Evolutionary conservation across 2,797 vertebrate genomes (phyloP).

Genomic region (Acanthopagrus latus): DNA sequence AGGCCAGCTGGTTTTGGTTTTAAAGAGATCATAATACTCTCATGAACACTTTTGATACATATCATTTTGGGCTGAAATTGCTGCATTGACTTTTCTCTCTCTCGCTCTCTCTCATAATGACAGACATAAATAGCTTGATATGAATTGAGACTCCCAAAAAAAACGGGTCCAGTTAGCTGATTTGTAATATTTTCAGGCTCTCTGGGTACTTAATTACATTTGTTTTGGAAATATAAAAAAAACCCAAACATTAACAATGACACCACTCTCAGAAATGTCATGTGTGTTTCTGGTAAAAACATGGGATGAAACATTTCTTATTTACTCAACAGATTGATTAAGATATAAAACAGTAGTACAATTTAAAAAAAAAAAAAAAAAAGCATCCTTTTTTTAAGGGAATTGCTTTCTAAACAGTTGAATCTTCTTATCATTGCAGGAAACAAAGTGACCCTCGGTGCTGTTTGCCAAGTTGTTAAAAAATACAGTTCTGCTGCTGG

Average conservation of each 20-base stretch:
- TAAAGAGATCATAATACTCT: conserved; percentile 33
- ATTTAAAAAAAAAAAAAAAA: too few relatives aligned
- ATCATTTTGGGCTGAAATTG: conserved; percentile 14
- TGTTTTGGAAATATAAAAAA: background rate
- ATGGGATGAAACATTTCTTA: background rate
- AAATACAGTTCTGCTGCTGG: background rate
- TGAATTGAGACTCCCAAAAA: background rate
- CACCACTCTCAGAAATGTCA: conserved; percentile 3
- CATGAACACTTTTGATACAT: background rate
- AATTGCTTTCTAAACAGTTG: background rate
- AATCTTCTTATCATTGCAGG: background rate
- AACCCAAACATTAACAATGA: background rate
- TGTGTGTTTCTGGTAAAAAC: conserved; percentile 6
- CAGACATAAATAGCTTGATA: conserved; percentile 21
- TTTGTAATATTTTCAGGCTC: background rate
- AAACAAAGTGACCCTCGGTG: background rate
- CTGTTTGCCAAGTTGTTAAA: background rate
- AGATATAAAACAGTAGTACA: background rate
- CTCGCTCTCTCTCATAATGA: conserved; percentile 3
- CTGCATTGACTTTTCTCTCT: background rate
- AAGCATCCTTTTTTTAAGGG: background rate
- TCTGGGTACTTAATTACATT: background rate
- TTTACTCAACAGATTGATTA: background rate
- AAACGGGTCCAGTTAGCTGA: background rate
- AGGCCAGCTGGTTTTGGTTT: conserved; percentile 43